Evolutionary conservation across 2,797 vertebrate species (phyloP).

Genomic region (Gymnopithys bicolor): DNA sequence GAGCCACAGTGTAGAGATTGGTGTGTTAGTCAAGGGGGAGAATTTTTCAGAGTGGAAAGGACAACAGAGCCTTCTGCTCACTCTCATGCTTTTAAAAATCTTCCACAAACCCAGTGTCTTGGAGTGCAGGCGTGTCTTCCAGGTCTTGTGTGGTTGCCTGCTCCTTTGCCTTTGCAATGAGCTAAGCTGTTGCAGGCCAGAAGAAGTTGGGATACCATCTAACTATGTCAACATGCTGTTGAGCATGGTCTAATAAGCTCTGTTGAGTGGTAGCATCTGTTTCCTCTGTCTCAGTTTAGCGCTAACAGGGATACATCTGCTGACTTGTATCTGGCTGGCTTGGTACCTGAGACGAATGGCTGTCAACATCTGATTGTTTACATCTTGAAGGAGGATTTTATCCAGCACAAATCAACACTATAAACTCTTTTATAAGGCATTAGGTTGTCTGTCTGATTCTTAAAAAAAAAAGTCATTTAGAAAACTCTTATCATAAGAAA

Average conservation of each 20-base stretch:
- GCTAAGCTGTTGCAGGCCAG: neutral
- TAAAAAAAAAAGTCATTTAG: neutral
- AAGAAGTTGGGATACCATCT: neutral
- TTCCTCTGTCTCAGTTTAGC: neutral
- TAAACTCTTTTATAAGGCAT: neutral
- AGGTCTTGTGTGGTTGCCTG: neutral
- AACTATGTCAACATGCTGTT: neutral
- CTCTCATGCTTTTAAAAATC: neutral
- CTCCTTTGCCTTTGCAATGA: neutral
- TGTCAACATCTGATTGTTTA: neutral
- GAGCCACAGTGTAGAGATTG: fast-evolving
- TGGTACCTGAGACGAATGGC: neutral
- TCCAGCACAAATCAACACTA: neutral
- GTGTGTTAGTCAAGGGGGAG: neutral
- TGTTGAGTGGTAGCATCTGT: slow-evolving; percentile 45
- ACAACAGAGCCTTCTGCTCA: neutral
- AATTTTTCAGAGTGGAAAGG: neutral
- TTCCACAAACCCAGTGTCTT: neutral
- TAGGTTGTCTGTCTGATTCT: neutral
- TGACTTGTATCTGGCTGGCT: slow-evolving; percentile 9
- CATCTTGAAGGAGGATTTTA: neutral
- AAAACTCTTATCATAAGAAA: neutral
- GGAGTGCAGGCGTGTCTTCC: neutral
- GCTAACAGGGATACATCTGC: neutral
- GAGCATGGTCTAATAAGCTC: slow-evolving; percentile 8